phyloP scores from a whole-genome alignment of 2,888 invertebrate species.

The Ryuthela nishihirai region DNA sequence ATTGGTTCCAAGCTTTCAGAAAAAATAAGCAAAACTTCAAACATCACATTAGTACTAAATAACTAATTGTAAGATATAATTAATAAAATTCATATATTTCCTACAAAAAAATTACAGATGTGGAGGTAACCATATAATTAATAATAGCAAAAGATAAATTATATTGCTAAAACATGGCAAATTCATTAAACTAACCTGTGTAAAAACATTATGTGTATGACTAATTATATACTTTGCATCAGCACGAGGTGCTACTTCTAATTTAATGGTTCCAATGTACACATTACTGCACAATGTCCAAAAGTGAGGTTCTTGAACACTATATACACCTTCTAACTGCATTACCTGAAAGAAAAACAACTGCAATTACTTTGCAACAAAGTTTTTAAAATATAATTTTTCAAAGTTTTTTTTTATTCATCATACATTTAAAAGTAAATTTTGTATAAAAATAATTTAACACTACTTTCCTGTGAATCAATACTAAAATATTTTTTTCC shows the following conservation, averaged over 20 bases:
- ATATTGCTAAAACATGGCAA: background rate
- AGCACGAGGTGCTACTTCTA: constrained; percentile 90
- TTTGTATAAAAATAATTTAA: too few relatives aligned
- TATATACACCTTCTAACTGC: constrained; percentile 85
- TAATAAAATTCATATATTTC: background rate
- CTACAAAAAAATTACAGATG: too few relatives aligned
- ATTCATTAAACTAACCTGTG: constrained; percentile 57
- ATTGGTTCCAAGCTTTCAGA: too few relatives aligned
- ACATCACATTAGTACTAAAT: too few relatives aligned
- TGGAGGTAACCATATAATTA: background rate
- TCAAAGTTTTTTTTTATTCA: too few relatives aligned
- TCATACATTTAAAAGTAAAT: too few relatives aligned
- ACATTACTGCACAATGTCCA: constrained; percentile 96
- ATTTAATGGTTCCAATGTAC: constrained; percentile 86
- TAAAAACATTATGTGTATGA: constrained; percentile 91
- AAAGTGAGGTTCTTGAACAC: constrained; percentile 93
- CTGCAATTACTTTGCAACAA: too few relatives aligned
- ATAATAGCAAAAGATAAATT: background rate
- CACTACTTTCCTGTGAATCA: too few relatives aligned
- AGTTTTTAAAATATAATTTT: too few relatives aligned
- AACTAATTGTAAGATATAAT: background rate
- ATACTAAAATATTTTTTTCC: too few relatives aligned
- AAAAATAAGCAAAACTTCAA: too few relatives aligned
- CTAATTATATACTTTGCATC: constrained; percentile 90
- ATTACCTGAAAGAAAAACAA: constrained; percentile 56